Base-by-base conservation (phyloP, 1,140 invertebrate species). In the Globodera rostochiensis region DNA sequence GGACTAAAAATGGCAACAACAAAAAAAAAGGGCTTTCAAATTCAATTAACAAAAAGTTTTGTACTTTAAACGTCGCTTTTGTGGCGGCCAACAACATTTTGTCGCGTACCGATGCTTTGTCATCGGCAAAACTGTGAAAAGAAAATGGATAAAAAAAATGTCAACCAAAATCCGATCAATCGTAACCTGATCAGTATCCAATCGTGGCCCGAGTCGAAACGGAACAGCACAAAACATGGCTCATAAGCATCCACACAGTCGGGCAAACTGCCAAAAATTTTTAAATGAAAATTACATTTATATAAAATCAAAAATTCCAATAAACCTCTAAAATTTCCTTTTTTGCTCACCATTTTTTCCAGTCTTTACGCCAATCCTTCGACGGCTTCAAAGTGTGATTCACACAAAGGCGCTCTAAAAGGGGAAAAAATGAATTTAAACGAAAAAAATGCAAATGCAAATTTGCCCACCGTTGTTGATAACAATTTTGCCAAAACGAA, bases 71-170 rank as follows among this genome's bases (percentile, higher is more conserved):
- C 2, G 97, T 99, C 4, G 97, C 95, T 91, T 98, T 96, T 0
- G 97, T 99, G 0, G 96, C 98, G 0, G 97, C 97, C 90, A 98
- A 98, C 53, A 99, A 92, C 97, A 99, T 99, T 91, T 99, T 99
- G 87, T 98, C 94, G 82, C 96, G 92, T 6, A 96, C 87, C 0
- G 89, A 86, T 47, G 89, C 89, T 74, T 86, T 87, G 79, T 89
- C 89, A 80, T 90, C 89, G 45, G 88, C 87, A 69, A 90, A 89
- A 81, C 89, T 89, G 57, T 8, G 36, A 36, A 88, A 80, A 36
- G 73, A 53, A 45, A 73, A 78, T 19, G 6, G 15, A 85, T 60
- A 45, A 79, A 80, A 21, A 80, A 73, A n/a, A 47, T n/a, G n/a
- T 73, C 13, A 4, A 71, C 7, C 36, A 13, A 77, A 25, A 74